Conservation (phyloP, 2,797 vertebrate species). For the Selene dorsalis region DNA sequence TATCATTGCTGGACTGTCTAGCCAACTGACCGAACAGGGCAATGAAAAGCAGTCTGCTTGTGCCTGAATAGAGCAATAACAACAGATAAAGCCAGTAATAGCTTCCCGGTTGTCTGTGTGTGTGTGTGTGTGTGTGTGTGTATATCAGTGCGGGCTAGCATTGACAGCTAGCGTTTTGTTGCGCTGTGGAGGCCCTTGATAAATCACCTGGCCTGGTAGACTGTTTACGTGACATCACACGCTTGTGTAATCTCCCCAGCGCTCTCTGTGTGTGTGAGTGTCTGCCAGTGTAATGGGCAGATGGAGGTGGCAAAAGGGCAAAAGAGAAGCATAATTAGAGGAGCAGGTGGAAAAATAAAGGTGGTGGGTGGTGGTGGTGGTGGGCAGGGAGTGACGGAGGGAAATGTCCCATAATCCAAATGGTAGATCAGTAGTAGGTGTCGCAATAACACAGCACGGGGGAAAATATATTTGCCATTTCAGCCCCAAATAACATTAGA, state of each 20-base stretch:
- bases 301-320: slow-evolving; percentile 7
- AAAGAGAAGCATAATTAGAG: slow-evolving; percentile 38
- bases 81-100: slow-evolving; percentile 56
- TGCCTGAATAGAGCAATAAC: slow-evolving; percentile 40
- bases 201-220: slow-evolving; percentile 52
- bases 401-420: slow-evolving; percentile 19
- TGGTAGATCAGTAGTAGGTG: background rate
- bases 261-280: slow-evolving; percentile 10
- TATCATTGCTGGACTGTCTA: slow-evolving; percentile 25
- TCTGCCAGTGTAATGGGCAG: slow-evolving; percentile 16
- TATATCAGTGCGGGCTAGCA: slow-evolving; percentile 28
- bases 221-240: slow-evolving; percentile 54
- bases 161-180: slow-evolving; percentile 69
- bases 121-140: slow-evolving; percentile 33
- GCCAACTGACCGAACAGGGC: slow-evolving; percentile 55
- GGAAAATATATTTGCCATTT: too few relatives aligned
- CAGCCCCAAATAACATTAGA: too few relatives aligned
- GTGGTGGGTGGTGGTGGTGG: too few relatives aligned
- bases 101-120: slow-evolving; percentile 21
- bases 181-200: slow-evolving; percentile 33
- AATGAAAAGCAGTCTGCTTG: slow-evolving; percentile 56
- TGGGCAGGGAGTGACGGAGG: background rate
- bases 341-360: slow-evolving; percentile 19
- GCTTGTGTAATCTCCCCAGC: slow-evolving; percentile 12
- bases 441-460: too few relatives aligned